A percentile compares a stretch with the other conserved stretches of the same genome.
phyloP scores from a whole-genome alignment of 2,888 invertebrate genomes.

The Eupithecia centaureata region DNA sequence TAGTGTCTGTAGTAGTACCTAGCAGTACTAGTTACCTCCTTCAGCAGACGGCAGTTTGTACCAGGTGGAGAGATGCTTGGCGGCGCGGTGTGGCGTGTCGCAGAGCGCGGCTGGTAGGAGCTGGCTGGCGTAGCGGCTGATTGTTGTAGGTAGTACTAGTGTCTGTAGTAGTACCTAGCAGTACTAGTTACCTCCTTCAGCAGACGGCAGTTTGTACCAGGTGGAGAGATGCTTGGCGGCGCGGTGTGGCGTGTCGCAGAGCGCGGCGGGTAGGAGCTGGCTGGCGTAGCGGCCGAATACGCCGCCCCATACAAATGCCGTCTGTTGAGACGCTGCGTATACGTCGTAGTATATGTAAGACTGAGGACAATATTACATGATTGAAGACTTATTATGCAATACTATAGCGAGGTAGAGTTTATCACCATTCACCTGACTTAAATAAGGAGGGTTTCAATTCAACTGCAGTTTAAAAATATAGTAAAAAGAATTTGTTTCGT shows the following conservation, averaged over 20 bases:
- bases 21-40: too few species aligned
- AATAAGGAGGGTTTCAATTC: too few species aligned
- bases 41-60: conserved; percentile 5
- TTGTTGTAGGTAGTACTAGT: background rate
- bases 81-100: conserved; percentile 95
- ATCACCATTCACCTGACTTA: too few species aligned
- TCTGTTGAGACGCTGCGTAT: conserved; percentile 92
- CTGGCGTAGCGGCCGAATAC: conserved; percentile 91
- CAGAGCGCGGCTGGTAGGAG: conserved; percentile 83
- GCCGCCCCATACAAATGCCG: conserved; percentile 92
- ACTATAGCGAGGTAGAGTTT: too few species aligned
- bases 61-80: conserved; percentile 92
- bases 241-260: conserved; percentile 95
- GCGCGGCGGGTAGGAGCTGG: conserved; percentile 86
- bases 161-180: background rate
- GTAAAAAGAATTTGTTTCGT: too few species aligned
- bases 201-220: conserved; percentile 56
- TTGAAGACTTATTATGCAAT: background rate
- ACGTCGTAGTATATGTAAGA: conserved; percentile 91
- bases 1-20: too few species aligned
- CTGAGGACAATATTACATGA: conserved; percentile 58
- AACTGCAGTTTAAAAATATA: too few species aligned
- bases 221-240: conserved; percentile 94
- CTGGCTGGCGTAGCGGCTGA: conserved; percentile 90
- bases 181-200: conserved; percentile 15